A percentile compares a stretch with the other conserved stretches of the same genome.
Evolutionary conservation across 2,113 vertebrate genomes (phyloP).

Genomic region (Mastomys natalensis): DNA sequence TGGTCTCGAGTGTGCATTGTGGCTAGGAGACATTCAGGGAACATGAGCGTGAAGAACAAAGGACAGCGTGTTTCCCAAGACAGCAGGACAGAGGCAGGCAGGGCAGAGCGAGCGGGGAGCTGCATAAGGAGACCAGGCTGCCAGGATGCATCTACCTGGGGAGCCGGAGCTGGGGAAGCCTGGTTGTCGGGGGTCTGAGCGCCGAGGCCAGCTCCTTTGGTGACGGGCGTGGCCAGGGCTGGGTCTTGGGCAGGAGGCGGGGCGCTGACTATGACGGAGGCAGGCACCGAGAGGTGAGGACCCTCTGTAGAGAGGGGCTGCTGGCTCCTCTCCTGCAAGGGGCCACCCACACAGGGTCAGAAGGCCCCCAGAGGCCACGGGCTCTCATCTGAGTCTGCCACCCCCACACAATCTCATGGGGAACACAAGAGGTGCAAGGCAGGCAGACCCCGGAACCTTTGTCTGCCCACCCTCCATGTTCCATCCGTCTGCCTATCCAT

Average conservation of each 20-base stretch:
- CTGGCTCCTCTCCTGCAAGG: conserved; percentile 87
- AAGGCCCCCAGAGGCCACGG: background rate
- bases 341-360: conserved; percentile 70
- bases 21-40: background rate
- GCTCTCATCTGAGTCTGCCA: background rate
- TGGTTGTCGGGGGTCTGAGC: conserved; percentile 77
- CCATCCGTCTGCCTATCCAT: background rate
- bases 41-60: background rate
- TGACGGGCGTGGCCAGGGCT: conserved; percentile 64
- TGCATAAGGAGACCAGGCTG: conserved; percentile 26
- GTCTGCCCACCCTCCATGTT: too few species aligned
- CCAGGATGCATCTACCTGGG: conserved; percentile 76
- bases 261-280: conserved; percentile 95
- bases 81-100: conserved; percentile 67
- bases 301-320: conserved; percentile 87
- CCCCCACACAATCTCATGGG: background rate
- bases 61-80: conserved; percentile 2
- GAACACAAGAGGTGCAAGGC: background rate
- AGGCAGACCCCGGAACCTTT: accelerated
- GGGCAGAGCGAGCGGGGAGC: background rate
- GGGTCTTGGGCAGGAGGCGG: conserved; percentile 82
- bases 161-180: conserved; percentile 75
- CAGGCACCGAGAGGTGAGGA: conserved; percentile 87
- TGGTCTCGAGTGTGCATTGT: background rate
- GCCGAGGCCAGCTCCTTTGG: conserved; percentile 76